phyloP scores from a whole-genome alignment of 1,140 invertebrate species.

The Sycophila sp. region DNA sequence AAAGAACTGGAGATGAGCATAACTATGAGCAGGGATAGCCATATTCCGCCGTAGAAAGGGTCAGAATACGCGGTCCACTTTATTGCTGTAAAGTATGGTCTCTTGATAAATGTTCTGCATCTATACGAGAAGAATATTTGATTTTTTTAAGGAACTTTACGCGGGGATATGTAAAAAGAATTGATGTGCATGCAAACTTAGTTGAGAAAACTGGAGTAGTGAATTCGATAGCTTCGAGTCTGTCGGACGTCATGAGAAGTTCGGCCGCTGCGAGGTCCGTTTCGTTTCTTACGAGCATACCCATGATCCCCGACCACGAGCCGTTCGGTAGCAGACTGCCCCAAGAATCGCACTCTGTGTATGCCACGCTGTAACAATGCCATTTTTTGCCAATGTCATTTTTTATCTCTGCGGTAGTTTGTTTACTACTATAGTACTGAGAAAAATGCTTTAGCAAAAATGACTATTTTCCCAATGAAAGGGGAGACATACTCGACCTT shows the following conservation, averaged over 20 bases:
- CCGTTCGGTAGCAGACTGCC: constrained; percentile 50
- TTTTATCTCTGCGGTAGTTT: too few relatives aligned
- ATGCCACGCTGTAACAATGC: neutral
- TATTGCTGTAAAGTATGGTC: constrained; percentile 49
- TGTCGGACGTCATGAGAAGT: constrained; percentile 56
- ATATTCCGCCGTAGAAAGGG: constrained; percentile 55
- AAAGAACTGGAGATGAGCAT: constrained; percentile 47
- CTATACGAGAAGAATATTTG: constrained; percentile 46
- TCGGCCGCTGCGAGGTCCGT: constrained; percentile 57
- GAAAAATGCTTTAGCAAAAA: too few relatives aligned
- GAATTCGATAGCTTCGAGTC: constrained; percentile 54
- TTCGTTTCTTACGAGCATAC: constrained; percentile 48
- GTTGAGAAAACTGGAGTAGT: constrained; percentile 59
- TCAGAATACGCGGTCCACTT: constrained; percentile 60
- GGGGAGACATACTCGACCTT: too few relatives aligned
- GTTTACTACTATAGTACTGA: too few relatives aligned
- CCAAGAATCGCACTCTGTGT: constrained; percentile 48
- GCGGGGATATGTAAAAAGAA: neutral
- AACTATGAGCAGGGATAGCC: constrained; percentile 47
- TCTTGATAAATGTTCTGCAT: constrained; percentile 57
- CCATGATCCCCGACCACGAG: constrained; percentile 55
- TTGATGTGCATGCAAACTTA: constrained; percentile 45
- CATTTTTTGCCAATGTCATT: neutral
- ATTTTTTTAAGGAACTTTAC: neutral
- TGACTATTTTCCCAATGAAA: too few relatives aligned